Evolutionary conservation across 30 jellyfish, hydroid and myxozoan genomes (phyloP).

Genomic region (Aurelia sp.): DNA sequence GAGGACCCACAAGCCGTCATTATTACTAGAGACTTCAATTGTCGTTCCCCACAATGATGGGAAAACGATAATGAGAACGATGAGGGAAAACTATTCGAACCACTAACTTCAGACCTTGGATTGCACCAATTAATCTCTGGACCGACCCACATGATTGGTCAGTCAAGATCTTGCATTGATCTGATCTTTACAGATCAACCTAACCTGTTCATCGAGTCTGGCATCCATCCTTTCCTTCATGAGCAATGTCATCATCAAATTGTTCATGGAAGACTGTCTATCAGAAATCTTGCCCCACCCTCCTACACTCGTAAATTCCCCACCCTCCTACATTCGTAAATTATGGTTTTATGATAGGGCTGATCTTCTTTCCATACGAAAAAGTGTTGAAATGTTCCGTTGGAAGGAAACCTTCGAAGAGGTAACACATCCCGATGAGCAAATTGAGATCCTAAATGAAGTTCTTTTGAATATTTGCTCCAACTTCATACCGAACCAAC

Average conservation of each 20-base stretch:
- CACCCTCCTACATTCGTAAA: constrained; percentile 34
- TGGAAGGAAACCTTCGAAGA: constrained; percentile 24
- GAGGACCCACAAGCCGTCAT: no score
- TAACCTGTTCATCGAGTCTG: constrained; percentile 42
- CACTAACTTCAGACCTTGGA: constrained; percentile 44
- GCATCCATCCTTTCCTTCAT: constrained; percentile 53
- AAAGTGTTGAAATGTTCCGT: background rate
- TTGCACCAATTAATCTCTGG: constrained; percentile 25
- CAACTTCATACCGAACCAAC: constrained; percentile 48
- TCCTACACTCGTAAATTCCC: no score
- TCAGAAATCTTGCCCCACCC: constrained; percentile 56
- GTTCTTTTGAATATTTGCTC: constrained; percentile 47
- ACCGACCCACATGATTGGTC: constrained; percentile 41
- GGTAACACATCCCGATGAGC: constrained; percentile 19
- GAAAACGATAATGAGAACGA: constrained; percentile 49
- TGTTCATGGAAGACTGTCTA: constrained; percentile 25
- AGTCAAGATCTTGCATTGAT: constrained; percentile 58
- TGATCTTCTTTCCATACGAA: constrained; percentile 5
- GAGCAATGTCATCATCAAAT: constrained; percentile 55
- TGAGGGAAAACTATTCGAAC: constrained; percentile 40
- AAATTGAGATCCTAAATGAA: constrained; percentile 29
- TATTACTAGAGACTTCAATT: no score
- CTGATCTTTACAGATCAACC: constrained; percentile 58
- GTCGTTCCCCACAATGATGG: background rate
- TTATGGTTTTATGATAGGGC: constrained; percentile 53